Conservation (phyloP, 2,113 vertebrate genomes). For the Elaphurus davidianus region DNA sequence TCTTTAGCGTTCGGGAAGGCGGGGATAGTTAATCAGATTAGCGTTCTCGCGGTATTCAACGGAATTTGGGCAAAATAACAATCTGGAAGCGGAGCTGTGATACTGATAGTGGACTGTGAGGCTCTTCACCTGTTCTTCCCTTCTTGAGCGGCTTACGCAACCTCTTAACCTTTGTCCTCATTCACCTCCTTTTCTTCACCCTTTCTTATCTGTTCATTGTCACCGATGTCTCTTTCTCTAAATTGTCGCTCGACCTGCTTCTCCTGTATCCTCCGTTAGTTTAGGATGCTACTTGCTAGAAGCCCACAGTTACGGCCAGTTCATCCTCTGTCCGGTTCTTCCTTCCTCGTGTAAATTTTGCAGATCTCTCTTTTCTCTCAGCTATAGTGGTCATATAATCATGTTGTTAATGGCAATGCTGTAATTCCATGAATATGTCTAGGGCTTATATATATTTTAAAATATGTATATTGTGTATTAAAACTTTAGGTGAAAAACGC, state of each 20-base stretch:
- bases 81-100: accelerated
- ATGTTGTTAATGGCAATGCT: neutral
- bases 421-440: neutral
- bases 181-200: neutral
- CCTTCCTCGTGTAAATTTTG: neutral
- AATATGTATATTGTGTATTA: neutral
- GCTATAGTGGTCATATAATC: neutral
- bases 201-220: accelerated
- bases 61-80: neutral
- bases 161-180: accelerated
- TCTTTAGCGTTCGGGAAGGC: accelerated
- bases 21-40: accelerated
- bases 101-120: accelerated
- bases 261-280: too few relatives aligned
- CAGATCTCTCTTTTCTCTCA: neutral
- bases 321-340: neutral
- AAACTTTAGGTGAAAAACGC: neutral
- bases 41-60: neutral
- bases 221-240: neutral
- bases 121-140: accelerated
- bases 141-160: accelerated
- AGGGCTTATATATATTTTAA: neutral
- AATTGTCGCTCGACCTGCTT: neutral
- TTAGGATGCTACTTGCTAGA: neutral
- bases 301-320: neutral